A percentile compares a stretch with the other conserved stretches of the same genome.
Conservation (phyloP, 1,140 invertebrate genomes). For the Micrasema longulum region DNA sequence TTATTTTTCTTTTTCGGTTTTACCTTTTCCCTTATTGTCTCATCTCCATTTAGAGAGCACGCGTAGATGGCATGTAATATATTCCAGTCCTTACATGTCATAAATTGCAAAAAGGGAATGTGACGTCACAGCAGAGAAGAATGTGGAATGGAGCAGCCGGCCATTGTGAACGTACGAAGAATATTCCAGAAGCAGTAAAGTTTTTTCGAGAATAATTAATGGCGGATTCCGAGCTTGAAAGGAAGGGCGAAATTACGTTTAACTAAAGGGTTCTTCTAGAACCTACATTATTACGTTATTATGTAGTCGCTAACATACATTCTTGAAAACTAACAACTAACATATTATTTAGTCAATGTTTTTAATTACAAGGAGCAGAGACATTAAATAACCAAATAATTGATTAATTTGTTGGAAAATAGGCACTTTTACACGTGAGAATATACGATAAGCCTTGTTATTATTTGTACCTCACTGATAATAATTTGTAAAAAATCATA, state of each 20-base stretch:
- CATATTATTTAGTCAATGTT: too few relatives aligned
- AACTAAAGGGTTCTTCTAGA: constrained; percentile 16
- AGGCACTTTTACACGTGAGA: too few relatives aligned
- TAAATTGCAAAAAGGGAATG: constrained; percentile 55
- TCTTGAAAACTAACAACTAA: constrained; percentile 8
- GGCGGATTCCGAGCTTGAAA: constrained; percentile 27
- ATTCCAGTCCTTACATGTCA: constrained; percentile 53
- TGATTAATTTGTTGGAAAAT: too few relatives aligned
- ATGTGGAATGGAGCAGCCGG: constrained; percentile 25
- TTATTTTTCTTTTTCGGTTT: background rate
- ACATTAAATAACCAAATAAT: too few relatives aligned
- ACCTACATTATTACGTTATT: background rate
- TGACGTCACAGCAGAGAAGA: constrained; percentile 35
- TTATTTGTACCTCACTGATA: too few relatives aligned
- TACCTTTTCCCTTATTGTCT: constrained; percentile 7
- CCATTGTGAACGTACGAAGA: constrained; percentile 29
- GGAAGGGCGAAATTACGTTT: constrained; percentile 26
- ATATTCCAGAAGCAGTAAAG: constrained; percentile 20
- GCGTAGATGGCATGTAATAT: constrained; percentile 47
- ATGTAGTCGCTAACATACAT: constrained; percentile 7
- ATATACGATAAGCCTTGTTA: too few relatives aligned
- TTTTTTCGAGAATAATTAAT: constrained; percentile 36
- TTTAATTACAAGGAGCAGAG: too few relatives aligned
- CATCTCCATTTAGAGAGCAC: background rate
- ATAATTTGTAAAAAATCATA: too few relatives aligned